These are phyloP conservation scores for Pissodes strobi DNA, from an alignment of 1,140 invertebrate genomes.

Conservation along the genomic window DNA sequence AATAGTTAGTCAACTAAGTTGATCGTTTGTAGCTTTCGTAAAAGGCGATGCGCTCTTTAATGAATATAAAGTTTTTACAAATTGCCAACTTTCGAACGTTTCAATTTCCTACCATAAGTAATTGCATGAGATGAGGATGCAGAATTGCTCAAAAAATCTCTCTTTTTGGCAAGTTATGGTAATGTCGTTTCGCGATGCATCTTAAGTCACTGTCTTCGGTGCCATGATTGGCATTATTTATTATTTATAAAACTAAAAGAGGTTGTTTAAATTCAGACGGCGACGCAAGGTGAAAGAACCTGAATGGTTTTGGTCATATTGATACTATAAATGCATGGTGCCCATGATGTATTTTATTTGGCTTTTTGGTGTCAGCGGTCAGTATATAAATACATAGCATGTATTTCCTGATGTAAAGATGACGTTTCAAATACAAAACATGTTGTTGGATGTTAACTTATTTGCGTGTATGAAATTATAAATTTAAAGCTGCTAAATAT, in stretches of 20 bases:
- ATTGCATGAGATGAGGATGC: conserved; percentile 18
- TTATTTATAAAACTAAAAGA: conserved; percentile 27
- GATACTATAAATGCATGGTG: neutral
- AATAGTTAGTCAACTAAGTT: too few relatives aligned
- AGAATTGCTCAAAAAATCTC: conserved; percentile 19
- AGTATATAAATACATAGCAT: too few relatives aligned
- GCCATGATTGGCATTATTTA: conserved; percentile 29
- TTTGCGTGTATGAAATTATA: too few relatives aligned
- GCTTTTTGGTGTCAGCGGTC: neutral
- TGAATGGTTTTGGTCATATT: conserved; percentile 17
- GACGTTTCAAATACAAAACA: too few relatives aligned
- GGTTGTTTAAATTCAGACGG: conserved; percentile 19
- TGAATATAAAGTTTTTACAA: conserved; percentile 5
- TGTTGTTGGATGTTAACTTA: too few relatives aligned
- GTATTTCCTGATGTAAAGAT: too few relatives aligned
- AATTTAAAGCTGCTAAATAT: too few relatives aligned
- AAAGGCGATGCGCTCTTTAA: too few relatives aligned
- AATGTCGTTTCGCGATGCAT: conserved; percentile 13
- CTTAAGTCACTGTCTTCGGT: conserved; percentile 14
- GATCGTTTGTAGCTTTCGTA: too few relatives aligned
- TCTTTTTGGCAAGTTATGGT: conserved; percentile 27
- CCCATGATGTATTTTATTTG: neutral
- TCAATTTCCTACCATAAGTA: conserved; percentile 10
- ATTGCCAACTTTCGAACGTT: conserved; percentile 2
- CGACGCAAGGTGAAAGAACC: conserved; percentile 19